These are phyloP conservation scores for Harpalus rubripes DNA, from an alignment of 2,888 invertebrate genomes.

Conservation along the genomic window DNA sequence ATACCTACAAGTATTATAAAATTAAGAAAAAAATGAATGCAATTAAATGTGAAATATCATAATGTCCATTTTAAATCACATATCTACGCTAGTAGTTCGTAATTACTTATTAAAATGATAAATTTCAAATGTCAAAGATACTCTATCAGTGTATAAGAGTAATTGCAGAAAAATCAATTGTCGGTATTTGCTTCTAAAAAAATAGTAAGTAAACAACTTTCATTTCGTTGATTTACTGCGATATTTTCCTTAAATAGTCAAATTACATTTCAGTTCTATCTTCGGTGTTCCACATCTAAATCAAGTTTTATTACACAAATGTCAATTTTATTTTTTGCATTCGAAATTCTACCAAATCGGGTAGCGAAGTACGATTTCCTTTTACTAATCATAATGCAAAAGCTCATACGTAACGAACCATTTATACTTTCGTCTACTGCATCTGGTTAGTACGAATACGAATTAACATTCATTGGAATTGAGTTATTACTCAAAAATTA, in stretches of 20 bases:
- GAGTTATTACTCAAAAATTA: conserved; percentile 30
- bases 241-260: conserved; percentile 62
- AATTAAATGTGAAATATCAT: background rate
- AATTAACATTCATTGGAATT: conserved; percentile 21
- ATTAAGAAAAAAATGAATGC: background rate
- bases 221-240: conserved; percentile 59
- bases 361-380: conserved; percentile 39
- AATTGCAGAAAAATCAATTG: conserved; percentile 44
- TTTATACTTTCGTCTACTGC: conserved; percentile 24
- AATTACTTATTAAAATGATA: background rate
- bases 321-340: conserved; percentile 57
- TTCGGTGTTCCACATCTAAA: conserved; percentile 61
- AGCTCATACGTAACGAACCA: background rate
- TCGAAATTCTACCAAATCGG: conserved; percentile 46
- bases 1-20: too few relatives aligned
- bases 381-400: conserved; percentile 42
- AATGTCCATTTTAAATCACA: background rate
- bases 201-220: conserved; percentile 59
- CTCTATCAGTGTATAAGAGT: conserved; percentile 7
- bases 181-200: conserved; percentile 42
- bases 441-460: background rate
- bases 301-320: conserved; percentile 60
- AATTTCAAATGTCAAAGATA: background rate
- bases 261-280: conserved; percentile 58
- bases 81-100: background rate